Evolutionary conservation across 2,888 invertebrate species (phyloP), one percentile per base, ranked within the genome.

Genomic region (Philonicus albiceps): DNA sequence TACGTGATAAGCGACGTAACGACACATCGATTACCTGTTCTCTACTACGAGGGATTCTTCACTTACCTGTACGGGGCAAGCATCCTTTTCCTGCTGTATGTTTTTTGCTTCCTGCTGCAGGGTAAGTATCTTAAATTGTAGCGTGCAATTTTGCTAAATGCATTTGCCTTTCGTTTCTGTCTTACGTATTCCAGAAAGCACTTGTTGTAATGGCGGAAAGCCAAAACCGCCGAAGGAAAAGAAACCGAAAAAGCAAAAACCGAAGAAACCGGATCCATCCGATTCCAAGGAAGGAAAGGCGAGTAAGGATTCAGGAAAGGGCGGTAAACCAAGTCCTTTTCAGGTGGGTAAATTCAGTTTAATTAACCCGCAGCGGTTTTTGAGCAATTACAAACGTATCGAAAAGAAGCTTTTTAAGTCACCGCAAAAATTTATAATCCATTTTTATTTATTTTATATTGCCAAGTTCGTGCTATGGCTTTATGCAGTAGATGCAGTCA

Each of bases 31-130:
- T 94, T 98, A 89, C 98, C 98, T 89, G 95, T 97, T 88, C 96
- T 96, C 93, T 98, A 97, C 93, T 98, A 97, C 93, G 98, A 98
- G 94, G 97, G 97, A 89, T 97, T 98, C 94, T 98, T 98, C 94
- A 97, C 97, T 89, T 98, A 98, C 93, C 94, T 98, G 88, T 98
- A 98, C 93, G 97, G 97, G 90, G 95, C 96, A 94, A 97, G 97
- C 93, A 97, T 98, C 93, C 94, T 98, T 90, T 98, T 98, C 94
- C 94, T 98, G 91, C 94, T 98, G 89, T 98, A 98, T 94, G 97
- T 98, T 89, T 98, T 98, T 94, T 97, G 97, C 94, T 98, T 98
- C 94, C 94, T 98, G 90, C 95, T 98, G 89, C 97, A 97, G 94
- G 95, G 95, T 95, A 91, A 91, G 93, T 91, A 87, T 16, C 74